Evolutionary conservation across 37 sponge, comb jelly and placozoan species (phyloP).

Genomic region (Agelas oroides): DNA sequence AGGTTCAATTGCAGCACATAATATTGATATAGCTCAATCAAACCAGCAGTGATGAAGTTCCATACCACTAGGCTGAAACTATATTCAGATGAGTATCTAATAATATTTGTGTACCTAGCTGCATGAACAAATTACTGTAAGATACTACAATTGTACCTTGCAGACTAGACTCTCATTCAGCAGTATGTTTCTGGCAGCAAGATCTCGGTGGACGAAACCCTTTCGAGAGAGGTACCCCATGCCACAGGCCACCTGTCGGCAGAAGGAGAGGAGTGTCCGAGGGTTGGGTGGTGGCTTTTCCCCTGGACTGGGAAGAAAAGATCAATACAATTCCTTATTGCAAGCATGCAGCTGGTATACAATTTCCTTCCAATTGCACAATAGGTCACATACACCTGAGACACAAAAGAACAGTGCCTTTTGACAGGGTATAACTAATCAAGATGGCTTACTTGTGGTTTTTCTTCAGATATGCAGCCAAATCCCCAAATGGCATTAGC

Average conservation of each 20-base stretch:
- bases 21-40: too few relatives aligned
- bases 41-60: too few relatives aligned
- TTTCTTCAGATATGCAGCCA: slow-evolving; percentile 38
- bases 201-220: slow-evolving; percentile 75
- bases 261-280: slow-evolving; percentile 26
- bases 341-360: neutral
- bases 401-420: too few relatives aligned
- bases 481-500: slow-evolving; percentile 59
- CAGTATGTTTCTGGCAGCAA: slow-evolving; percentile 75
- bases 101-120: too few relatives aligned
- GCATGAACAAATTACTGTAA: slow-evolving; percentile 59
- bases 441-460: slow-evolving; percentile 13
- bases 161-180: slow-evolving; percentile 25
- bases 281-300: neutral
- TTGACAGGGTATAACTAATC: too few relatives aligned
- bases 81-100: too few relatives aligned
- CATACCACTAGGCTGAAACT: too few relatives aligned
- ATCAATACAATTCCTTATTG: too few relatives aligned
- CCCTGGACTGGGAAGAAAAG: neutral
- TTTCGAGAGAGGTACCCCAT: slow-evolving; percentile 70
- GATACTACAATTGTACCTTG: slow-evolving; percentile 13
- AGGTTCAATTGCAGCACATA: neutral
- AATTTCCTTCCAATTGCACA: neutral
- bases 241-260: slow-evolving; percentile 62
- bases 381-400: neutral